Evolutionary conservation across 1,140 invertebrate species (phyloP), one percentile per base, ranked within the genome.

Genomic region (Penaeus japonicus): DNA sequence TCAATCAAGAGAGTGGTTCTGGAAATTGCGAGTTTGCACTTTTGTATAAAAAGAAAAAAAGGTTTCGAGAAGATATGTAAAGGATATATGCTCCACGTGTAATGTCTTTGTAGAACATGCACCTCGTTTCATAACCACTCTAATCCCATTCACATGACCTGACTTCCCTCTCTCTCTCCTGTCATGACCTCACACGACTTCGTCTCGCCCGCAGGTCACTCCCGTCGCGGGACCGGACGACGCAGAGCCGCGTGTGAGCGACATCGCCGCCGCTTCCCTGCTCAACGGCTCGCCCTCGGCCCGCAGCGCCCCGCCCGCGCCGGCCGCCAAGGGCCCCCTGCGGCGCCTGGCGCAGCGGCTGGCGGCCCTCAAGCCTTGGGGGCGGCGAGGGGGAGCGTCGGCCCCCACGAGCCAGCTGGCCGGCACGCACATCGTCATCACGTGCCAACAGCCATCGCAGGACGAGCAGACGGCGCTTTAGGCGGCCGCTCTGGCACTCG

Each of bases 401-500:
- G 22, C 79, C 3, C 35, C 87, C 53, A 84, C 15, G 1, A 59
- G 53, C 22, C 87, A 88, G 17, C 35, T 88, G 24, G 87, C 87
- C 17, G 87, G 87, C 54, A 73, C 32, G n/a, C 80, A 88, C 54
- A 88, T 88, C 70, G 87, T 88, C 17, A 88, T 88, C 27, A 88
- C 87, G 24, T 88, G 87, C 35, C 87, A 88, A 15, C 87, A 88
- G 27, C 87, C 87, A 12, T 88, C 87, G 0, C 22, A 83, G 18
- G 87, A 88, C 30, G 87, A 88, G 32, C 87, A 88, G 55, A 88
- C 87, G 4, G 87, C 87, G 30, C 81, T 88, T 27, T 88, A 79
- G 84, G 47, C 17, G 22, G 73, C 35, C 18, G 35, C n/a, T n/a
- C n/a, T 24, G 15, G n/a, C 35, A n/a, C 18, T 4, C 27, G 22